phyloP scores from a whole-genome alignment of 2,113 vertebrate species.

The Microcebus murinus region DNA sequence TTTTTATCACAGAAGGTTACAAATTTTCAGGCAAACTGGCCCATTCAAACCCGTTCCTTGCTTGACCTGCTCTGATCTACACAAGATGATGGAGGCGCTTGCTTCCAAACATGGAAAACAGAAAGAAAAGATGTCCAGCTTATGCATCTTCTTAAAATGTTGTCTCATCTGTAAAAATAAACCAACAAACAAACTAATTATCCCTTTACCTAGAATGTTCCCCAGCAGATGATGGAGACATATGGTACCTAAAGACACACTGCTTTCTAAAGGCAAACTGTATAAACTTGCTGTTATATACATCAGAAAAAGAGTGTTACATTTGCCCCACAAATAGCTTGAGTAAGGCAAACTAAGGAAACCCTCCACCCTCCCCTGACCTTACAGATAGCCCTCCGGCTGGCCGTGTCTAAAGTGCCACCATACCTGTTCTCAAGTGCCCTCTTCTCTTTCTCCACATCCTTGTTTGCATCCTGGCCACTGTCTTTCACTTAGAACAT shows the following conservation, averaged over 20 bases:
- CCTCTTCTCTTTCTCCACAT: neutral
- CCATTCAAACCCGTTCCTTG: neutral
- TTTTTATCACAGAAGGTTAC: neutral
- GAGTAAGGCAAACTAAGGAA: neutral
- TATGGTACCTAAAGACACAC: neutral
- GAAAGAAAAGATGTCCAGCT: neutral
- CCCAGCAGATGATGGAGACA: constrained; percentile 41
- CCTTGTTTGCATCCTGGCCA: neutral
- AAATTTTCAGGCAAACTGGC: neutral
- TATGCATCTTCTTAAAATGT: neutral
- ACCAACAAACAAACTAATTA: constrained; percentile 23
- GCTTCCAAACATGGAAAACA: neutral
- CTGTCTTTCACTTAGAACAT: neutral
- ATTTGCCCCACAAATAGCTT: neutral
- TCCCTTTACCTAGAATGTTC: constrained; percentile 57
- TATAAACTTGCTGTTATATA: neutral
- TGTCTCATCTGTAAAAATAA: constrained; percentile 38
- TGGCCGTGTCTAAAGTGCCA: neutral
- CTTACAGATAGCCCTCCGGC: accelerated
- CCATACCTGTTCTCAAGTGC: neutral
- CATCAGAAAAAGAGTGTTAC: neutral
- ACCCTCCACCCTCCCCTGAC: neutral
- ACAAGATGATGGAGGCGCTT: neutral
- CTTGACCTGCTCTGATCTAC: neutral
- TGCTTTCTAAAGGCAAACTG: constrained; percentile 32